These are phyloP conservation scores for Crotalus helleri DNA, from an alignment of 2,113 vertebrate genomes.

Conservation along the genomic window DNA sequence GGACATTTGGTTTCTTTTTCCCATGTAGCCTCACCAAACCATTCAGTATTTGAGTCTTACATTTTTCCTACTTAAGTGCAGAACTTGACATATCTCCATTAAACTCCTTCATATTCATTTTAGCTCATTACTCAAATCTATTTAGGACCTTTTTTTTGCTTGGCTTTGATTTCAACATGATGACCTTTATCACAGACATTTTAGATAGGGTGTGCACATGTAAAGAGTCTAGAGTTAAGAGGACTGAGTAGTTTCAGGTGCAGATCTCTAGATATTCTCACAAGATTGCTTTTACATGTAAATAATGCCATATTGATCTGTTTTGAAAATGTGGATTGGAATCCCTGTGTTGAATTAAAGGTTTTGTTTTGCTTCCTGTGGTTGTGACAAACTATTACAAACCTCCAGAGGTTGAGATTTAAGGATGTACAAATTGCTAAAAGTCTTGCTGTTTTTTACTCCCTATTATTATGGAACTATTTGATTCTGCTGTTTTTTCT, in stretches of 20 bases:
- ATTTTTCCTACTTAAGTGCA: not conserved
- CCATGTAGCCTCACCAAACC: not conserved
- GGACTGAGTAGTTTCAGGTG: not conserved
- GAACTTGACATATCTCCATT: not conserved
- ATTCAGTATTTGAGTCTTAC: not conserved
- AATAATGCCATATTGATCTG: not conserved
- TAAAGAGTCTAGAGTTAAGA: not conserved
- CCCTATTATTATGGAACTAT: not conserved
- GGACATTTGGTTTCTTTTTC: not conserved
- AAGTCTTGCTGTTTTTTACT: not conserved
- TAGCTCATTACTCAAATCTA: not conserved
- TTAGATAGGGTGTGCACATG: not conserved
- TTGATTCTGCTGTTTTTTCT: not conserved
- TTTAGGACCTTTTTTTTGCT: not conserved
- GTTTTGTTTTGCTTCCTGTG: not conserved
- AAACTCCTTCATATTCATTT: not conserved
- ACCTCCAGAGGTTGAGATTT: not conserved
- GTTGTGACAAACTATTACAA: not conserved
- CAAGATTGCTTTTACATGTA: not conserved
- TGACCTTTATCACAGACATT: not conserved
- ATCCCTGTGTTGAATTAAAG: not conserved
- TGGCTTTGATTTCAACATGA: not conserved
- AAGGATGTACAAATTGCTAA: not conserved
- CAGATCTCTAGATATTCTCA: not conserved
- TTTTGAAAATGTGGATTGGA: not conserved